Percentiles rank a stretch among this genome's conserved stretches.
Conservation (phyloP, 2,113 vertebrate genomes). For the Cardinalis cardinalis region DNA sequence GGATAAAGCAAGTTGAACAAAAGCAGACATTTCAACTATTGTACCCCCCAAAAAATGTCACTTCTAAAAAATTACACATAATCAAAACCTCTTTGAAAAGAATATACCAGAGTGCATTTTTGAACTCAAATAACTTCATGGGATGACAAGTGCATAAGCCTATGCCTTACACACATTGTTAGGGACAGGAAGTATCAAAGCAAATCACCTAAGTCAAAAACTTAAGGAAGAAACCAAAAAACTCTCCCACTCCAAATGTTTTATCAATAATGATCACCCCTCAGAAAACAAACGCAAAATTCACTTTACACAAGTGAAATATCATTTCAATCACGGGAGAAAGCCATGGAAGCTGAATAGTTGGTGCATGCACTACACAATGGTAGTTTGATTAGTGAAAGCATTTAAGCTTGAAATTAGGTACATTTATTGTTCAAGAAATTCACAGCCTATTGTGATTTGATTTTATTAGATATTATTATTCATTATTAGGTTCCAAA, state of each 20-base stretch:
- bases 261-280: not conserved
- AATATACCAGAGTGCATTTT: not conserved
- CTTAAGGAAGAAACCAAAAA: not conserved
- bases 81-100: not conserved
- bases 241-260: not conserved
- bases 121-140: not conserved
- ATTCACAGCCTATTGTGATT: not conserved
- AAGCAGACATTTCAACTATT: not conserved
- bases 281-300: not conserved
- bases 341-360: not conserved
- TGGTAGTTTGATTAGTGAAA: not conserved
- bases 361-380: not conserved
- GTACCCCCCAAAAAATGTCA: not conserved
- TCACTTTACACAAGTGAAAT: not conserved
- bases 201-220: not conserved
- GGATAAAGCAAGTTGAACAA: not conserved
- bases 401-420: not conserved
- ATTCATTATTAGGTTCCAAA: conserved; percentile 4
- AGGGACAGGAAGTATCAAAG: not conserved
- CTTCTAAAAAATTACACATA: not conserved
- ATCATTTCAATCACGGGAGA: not conserved
- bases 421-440: not conserved
- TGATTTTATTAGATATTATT: conserved; percentile 41
- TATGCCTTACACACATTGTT: not conserved
- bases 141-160: not conserved